Evolutionary conservation across 2,113 vertebrate genomes (phyloP).

Genomic region (Nymphicus hollandicus): DNA sequence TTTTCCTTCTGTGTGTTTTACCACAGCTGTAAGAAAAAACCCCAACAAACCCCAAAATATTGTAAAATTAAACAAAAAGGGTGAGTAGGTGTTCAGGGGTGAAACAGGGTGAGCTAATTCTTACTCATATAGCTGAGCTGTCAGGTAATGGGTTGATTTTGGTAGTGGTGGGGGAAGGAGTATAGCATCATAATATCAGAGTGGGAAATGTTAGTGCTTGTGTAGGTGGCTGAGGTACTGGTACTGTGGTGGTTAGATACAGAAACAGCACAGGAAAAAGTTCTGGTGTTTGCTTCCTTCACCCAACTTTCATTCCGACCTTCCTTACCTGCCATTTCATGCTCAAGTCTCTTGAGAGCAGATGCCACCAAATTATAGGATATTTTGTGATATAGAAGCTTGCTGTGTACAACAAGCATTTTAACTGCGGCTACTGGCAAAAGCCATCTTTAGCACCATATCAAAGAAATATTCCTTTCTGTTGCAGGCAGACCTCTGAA

Average conservation of each 20-base stretch:
- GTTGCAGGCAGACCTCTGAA: not conserved
- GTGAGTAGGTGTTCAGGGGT: not conserved
- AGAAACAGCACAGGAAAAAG: not conserved
- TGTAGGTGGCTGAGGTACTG: not conserved
- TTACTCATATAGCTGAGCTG: not conserved
- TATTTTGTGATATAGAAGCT: not conserved
- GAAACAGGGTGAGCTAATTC: not conserved
- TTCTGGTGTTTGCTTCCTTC: not conserved
- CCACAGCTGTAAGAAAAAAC: not conserved
- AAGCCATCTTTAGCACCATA: not conserved
- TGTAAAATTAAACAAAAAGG: not conserved
- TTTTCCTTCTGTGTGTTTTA: slow-evolving; percentile 1
- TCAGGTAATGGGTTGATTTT: not conserved
- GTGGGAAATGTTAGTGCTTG: not conserved
- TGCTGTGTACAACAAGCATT: not conserved
- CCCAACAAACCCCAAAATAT: not conserved
- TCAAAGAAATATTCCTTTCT: not conserved
- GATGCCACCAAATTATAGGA: not conserved
- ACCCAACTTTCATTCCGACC: not conserved
- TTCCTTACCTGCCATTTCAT: not conserved
- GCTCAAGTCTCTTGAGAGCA: not conserved
- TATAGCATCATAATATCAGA: not conserved
- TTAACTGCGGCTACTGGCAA: not conserved
- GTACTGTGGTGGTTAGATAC: not conserved
- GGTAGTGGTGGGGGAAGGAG: not conserved